phyloP scores from a whole-genome alignment of 2,797 vertebrate genomes.

The Pangasius djambal region DNA sequence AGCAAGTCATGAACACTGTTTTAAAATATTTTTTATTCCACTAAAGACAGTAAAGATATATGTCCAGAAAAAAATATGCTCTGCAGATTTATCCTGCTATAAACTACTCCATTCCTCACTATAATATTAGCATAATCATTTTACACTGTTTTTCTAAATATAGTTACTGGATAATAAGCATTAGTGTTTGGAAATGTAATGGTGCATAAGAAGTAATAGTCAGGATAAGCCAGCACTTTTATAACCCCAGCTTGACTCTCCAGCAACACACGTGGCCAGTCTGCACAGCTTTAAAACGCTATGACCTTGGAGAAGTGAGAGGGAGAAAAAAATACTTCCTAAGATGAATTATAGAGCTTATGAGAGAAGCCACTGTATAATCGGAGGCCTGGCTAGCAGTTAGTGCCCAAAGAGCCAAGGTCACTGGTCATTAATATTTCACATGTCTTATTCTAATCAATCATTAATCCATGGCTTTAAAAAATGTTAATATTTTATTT shows the following conservation, averaged over 20 bases:
- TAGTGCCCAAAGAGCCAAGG: slow-evolving; percentile 50
- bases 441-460: slow-evolving; percentile 49
- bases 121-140: neutral
- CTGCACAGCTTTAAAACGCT: slow-evolving; percentile 34
- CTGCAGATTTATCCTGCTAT: neutral
- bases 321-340: slow-evolving; percentile 20
- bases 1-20: neutral
- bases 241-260: neutral
- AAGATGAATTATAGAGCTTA: slow-evolving; percentile 56
- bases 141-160: neutral
- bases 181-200: neutral
- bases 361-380: slow-evolving; percentile 37
- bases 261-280: slow-evolving; percentile 13
- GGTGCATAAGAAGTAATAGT: neutral
- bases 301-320: slow-evolving; percentile 15
- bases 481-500: slow-evolving; percentile 39
- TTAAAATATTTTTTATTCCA: neutral
- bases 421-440: slow-evolving; percentile 52
- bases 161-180: neutral
- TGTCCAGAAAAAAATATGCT: neutral
- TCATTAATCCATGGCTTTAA: slow-evolving; percentile 47
- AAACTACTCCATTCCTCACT: neutral
- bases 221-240: slow-evolving; percentile 21
- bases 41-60: neutral
- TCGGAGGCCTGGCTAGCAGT: slow-evolving; percentile 46